A percentile compares a stretch with the other conserved stretches of the same genome.
Evolutionary conservation across 2,113 vertebrate genomes (phyloP).

Genomic region (Astatoreochromis straeleni): DNA sequence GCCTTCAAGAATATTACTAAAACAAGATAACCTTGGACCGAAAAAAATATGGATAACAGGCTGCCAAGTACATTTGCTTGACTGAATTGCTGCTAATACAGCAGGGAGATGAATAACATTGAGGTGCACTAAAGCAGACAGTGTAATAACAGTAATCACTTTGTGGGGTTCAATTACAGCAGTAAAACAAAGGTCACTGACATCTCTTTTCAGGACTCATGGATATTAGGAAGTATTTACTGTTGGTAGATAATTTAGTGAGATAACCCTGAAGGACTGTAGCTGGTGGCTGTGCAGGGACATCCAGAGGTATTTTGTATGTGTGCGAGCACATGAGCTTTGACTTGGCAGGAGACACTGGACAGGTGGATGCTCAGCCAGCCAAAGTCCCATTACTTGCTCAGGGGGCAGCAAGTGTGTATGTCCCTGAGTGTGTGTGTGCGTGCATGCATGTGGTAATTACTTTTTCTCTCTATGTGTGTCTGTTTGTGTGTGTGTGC

Average conservation of each 20-base stretch:
- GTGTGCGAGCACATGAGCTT: conserved; percentile 49
- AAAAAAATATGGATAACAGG: neutral
- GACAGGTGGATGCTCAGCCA: conserved; percentile 67
- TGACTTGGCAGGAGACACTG: conserved; percentile 52
- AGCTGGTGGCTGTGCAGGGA: conserved; percentile 36
- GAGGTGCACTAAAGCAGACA: neutral
- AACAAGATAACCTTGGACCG: neutral
- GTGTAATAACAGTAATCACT: conserved; percentile 32
- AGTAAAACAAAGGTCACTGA: conserved; percentile 51
- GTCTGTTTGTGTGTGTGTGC: neutral
- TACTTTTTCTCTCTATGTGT: conserved; percentile 52
- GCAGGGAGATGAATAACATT: neutral
- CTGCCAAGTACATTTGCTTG: neutral
- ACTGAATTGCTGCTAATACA: neutral
- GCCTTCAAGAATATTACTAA: neutral
- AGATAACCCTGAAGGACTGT: conserved; percentile 26
- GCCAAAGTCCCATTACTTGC: conserved; percentile 65
- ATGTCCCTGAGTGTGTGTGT: neutral
- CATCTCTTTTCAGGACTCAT: neutral
- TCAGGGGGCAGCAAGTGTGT: conserved; percentile 46
- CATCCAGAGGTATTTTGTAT: conserved; percentile 62
- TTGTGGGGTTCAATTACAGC: conserved; percentile 27
- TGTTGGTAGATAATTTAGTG: conserved; percentile 40
- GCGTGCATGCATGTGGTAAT: conserved; percentile 46
- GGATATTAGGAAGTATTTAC: conserved; percentile 44